Evolutionary conservation across 2,888 invertebrate species (phyloP), one percentile per base, ranked within the genome.

Genomic region (Hirtodrosophila trivittata): DNA sequence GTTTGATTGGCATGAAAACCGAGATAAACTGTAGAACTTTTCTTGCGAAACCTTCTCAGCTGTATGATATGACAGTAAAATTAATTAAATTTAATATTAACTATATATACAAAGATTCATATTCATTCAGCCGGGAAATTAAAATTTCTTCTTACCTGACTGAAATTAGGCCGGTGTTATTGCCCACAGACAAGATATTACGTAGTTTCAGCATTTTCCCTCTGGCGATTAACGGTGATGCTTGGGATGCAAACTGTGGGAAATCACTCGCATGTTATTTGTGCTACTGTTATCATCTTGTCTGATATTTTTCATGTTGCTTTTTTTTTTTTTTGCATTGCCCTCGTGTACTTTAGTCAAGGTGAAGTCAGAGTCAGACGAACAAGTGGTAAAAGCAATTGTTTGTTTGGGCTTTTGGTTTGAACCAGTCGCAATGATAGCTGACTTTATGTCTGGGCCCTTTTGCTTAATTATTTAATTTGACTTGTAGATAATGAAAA

Each of bases 301-400:
- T 14, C 42, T 46, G 12, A 13, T 65, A 35, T 56, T 66, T 41
- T 52, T 47, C 42, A 37, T 37, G 12, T 55, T 39, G 25, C 41
- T 59, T 33, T 42, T 46, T 18, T 50, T 58, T 58, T 30, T 33
- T 52, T 62, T 70, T 62, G 59, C 68, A 60, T 60, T 64, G 68
- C 60, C 51, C 59, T 47, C 52, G 65, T 86, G 78, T 80, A 86
- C 80, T 80, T 80, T 80, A 80, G 80, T 80, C 80, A 80, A 80
- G 80, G 80, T 80, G 80, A 80, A 80, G 84, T 86, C 86, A 80
- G 81, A 80, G 80, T 80, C 80, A 80, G 77, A 63, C 65, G 13
- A 47, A 62, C 55, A 58, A 56, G 52, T 51, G 54, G 66, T 54
- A 51, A 18, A 26, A 54, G 52, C 51, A 65, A 65, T 55, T 50